Percentiles rank a stretch among this genome's conserved stretches.
phyloP scores from a whole-genome alignment of 2,888 invertebrate genomes.

The Caenorhabditis doughertyi region DNA sequence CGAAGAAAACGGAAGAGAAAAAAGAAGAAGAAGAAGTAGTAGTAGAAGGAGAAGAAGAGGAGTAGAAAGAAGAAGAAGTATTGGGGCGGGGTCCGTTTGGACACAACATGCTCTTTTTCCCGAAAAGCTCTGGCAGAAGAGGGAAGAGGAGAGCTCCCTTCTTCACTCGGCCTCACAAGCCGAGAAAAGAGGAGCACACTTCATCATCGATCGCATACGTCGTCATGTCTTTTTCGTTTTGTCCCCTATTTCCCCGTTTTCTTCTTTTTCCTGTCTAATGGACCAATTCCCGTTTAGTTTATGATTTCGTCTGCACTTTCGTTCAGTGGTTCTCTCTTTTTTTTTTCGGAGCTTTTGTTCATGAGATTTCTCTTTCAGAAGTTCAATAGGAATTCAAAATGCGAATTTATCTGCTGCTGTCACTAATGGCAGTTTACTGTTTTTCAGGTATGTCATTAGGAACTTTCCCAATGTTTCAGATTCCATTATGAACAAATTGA shows the following conservation, averaged over 20 bases:
- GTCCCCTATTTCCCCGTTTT: neutral
- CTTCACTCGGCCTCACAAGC: constrained; percentile 34
- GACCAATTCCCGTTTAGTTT: constrained; percentile 10
- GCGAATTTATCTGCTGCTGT: constrained; percentile 25
- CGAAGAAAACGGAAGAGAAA: constrained; percentile 39
- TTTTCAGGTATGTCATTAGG: constrained; percentile 22
- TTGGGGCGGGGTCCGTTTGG: constrained; percentile 35
- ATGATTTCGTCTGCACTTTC: constrained; percentile 4
- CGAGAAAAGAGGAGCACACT: constrained; percentile 37
- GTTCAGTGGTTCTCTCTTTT: neutral
- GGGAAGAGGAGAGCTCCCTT: constrained; percentile 33
- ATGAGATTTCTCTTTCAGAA: neutral
- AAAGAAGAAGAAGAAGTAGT: constrained; percentile 25
- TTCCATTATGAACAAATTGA: neutral
- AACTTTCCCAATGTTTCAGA: neutral
- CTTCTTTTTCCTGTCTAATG: neutral
- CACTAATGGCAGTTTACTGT: constrained; percentile 14
- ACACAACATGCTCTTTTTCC: constrained; percentile 57
- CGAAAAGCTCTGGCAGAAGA: constrained; percentile 55
- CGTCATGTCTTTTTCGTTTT: constrained; percentile 29
- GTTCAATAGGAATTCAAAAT: neutral
- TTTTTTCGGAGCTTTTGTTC: neutral
- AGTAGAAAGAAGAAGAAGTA: constrained; percentile 38
- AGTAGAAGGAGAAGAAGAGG: constrained; percentile 4
- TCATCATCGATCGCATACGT: constrained; percentile 62